Base-by-base conservation (phyloP, 1,140 invertebrate genomes). In the Ceratina japonica region DNA sequence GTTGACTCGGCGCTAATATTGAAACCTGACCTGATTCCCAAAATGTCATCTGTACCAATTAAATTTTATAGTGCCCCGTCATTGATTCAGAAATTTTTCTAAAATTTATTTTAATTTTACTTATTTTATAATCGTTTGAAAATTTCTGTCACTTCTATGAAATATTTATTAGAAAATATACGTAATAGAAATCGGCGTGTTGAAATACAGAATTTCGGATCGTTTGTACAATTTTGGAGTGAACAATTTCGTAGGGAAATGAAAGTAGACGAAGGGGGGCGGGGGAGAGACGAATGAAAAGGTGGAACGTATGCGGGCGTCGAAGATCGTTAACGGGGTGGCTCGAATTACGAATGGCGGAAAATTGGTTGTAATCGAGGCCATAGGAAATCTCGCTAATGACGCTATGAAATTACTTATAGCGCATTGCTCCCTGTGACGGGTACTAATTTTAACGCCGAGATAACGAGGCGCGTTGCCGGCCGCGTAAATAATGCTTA, bases 361-460 rank as follows among this genome's bases (percentile, higher is more conserved):
- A 20, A 84, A 78, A 86, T 86, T 84, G 84, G 72, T 80, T 83
- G 77, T 83, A 87, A 86, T 87, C 87, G 84, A 52, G 77, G 69
- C 70, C 80, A 82, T 82, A 80, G 80, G 83, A 81, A 87, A 87
- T 80, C 87, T 71, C 73, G 71, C 80, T 87, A 88, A 88, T 87
- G 79, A 84, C 73, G 75, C 85, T 85, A 85, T 86, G 85, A 88
- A 90, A 88, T 89, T 90, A 87, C 87, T 79, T 84, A 84, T 76
- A 72, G 80, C 79, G 71, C 84, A 65, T 84, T 84, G 76, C 27
- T 52, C 59, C 64, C 79, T 27, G 63, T 81, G 75, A 49, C 75
- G 68, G 76, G 80, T 87, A 87, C 83, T 88, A 83, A 85, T 87
- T 88, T 87, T 85, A 88, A 86, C 81, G 66, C 76, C 71, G 51